phyloP scores from a whole-genome alignment of 2,113 vertebrate species.

The Psittacula cyanocephala region DNA sequence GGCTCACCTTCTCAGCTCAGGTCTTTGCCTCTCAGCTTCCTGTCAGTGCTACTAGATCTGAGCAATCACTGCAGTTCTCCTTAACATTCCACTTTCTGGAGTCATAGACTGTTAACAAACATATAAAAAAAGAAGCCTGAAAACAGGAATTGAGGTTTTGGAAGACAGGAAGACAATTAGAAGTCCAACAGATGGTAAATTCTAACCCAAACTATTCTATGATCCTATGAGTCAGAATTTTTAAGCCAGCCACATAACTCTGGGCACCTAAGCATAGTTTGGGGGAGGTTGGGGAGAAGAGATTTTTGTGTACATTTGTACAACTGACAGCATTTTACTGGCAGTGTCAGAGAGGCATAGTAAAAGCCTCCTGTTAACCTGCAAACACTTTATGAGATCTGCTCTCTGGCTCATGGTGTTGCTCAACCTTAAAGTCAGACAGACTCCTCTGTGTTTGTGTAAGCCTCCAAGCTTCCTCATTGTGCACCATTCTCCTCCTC shows the following conservation, averaged over 20 bases:
- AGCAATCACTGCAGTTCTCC: neutral
- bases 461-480: neutral
- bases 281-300: neutral
- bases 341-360: neutral
- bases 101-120: neutral
- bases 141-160: neutral
- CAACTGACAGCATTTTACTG: neutral
- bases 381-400: neutral
- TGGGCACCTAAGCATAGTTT: neutral
- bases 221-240: neutral
- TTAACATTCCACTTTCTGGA: neutral
- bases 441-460: neutral
- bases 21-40: neutral
- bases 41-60: neutral
- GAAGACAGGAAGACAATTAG: neutral
- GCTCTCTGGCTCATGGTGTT: neutral
- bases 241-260: neutral
- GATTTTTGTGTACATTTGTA: neutral
- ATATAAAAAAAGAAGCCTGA: neutral
- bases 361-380: neutral
- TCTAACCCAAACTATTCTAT: neutral
- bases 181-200: neutral
- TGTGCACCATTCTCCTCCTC: rapidly evolving
- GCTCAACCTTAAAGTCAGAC: neutral
- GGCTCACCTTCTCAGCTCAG: neutral